A percentile compares a stretch with the other conserved stretches of the same genome.
These are phyloP conservation scores for Dicranocentrus wangi DNA, from an alignment of 2,888 invertebrate genomes.

Conservation along the genomic window DNA sequence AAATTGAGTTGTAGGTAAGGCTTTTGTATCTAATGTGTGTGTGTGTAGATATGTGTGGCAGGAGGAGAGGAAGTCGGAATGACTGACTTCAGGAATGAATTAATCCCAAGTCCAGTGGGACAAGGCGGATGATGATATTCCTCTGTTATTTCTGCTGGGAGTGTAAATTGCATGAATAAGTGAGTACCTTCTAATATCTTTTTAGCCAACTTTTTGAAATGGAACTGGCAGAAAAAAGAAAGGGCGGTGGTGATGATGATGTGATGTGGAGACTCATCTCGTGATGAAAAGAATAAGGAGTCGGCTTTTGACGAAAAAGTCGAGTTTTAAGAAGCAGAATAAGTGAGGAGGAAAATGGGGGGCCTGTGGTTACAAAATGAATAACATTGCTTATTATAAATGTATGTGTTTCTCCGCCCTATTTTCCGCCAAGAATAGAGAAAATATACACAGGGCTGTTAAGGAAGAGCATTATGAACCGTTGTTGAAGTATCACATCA, in stretches of 20 bases:
- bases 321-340: slow-evolving; percentile 31
- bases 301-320: slow-evolving; percentile 33
- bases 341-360: slow-evolving; percentile 51
- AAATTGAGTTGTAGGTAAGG: slow-evolving; percentile 3
- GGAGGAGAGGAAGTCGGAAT: slow-evolving; percentile 28
- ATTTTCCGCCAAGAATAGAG: neutral
- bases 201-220: slow-evolving; percentile 37
- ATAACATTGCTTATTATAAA: slow-evolving; percentile 52
- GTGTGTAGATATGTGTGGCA: neutral
- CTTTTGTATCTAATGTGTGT: neutral
- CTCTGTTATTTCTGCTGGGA: slow-evolving; percentile 48
- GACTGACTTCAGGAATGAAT: slow-evolving; percentile 45
- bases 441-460: neutral
- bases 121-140: slow-evolving; percentile 22
- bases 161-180: slow-evolving; percentile 58
- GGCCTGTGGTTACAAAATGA: slow-evolving; percentile 35
- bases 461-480: slow-evolving; percentile 23
- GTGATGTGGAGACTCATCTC: slow-evolving; percentile 40
- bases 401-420: slow-evolving; percentile 15
- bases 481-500: neutral
- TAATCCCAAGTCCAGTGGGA: slow-evolving; percentile 54
- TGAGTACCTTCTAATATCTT: slow-evolving; percentile 47
- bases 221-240: slow-evolving; percentile 34
- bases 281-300: slow-evolving; percentile 4
- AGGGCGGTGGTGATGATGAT: slow-evolving; percentile 18